These are phyloP conservation scores for Blennius ocellaris DNA, from an alignment of 2,113 vertebrate genomes.

Conservation along the genomic window DNA sequence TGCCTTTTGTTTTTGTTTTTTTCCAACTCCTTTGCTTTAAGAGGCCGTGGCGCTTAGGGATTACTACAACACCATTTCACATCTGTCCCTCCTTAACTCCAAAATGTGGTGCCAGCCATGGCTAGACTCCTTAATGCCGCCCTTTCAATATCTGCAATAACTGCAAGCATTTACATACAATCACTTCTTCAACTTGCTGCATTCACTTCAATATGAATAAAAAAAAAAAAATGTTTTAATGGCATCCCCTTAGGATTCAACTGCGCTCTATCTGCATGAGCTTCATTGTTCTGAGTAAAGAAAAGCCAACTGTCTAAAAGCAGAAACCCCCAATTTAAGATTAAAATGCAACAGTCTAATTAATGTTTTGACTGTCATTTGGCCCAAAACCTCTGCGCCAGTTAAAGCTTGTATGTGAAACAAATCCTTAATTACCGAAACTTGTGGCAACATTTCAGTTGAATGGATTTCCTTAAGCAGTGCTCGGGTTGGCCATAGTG, in stretches of 20 bases:
- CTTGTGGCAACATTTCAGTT: not conserved
- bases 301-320: not conserved
- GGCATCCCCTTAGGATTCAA: not conserved
- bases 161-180: not conserved
- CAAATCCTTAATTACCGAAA: not conserved
- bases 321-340: constrained; percentile 18
- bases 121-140: not conserved
- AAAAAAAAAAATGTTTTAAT: too few species aligned
- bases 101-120: not conserved
- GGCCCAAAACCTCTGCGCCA: not conserved
- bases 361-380: constrained; percentile 29
- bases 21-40: not conserved
- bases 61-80: constrained; percentile 1
- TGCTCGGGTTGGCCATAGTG: not conserved
- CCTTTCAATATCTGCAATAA: not conserved
- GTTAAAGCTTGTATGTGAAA: constrained; percentile 6
- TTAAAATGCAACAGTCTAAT: constrained; percentile 33
- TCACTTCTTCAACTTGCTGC: not conserved
- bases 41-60: not conserved
- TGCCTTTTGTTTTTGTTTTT: not conserved
- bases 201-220: not conserved
- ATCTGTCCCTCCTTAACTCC: not conserved
- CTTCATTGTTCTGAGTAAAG: constrained; percentile 6
- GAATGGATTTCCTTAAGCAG: not conserved
- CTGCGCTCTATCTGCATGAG: not conserved